A percentile compares a stretch with the other conserved stretches of the same genome.
Evolutionary conservation across 2,888 invertebrate species (phyloP).

Genomic region (Heliconius aoede): DNA sequence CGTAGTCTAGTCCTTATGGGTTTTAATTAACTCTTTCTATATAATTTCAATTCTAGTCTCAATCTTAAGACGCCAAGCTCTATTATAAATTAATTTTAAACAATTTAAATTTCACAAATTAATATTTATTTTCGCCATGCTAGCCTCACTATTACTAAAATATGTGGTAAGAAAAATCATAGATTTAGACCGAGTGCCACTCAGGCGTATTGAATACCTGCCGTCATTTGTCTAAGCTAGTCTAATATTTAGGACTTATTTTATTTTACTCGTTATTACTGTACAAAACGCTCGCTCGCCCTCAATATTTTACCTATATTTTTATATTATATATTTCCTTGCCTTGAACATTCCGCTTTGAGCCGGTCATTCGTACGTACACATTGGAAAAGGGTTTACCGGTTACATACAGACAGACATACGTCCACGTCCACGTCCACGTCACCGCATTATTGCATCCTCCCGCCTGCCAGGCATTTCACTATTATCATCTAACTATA

Average conservation of each 20-base stretch:
- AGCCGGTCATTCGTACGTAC: conserved; percentile 76
- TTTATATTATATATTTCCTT: conserved; percentile 51
- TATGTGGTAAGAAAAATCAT: conserved; percentile 1
- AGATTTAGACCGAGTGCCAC: conserved; percentile 61
- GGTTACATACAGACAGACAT: conserved; percentile 47
- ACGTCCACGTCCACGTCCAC: conserved; percentile 49
- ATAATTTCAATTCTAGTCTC: background rate
- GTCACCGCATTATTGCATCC: conserved; percentile 69
- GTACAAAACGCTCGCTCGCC: conserved; percentile 80
- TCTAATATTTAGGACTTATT: conserved; percentile 69
- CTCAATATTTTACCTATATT: conserved; percentile 78
- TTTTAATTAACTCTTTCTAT: conserved; percentile 16
- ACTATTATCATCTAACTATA: conserved; percentile 78
- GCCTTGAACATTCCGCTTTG: conserved; percentile 60
- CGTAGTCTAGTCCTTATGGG: conserved; percentile 9
- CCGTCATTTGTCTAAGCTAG: conserved; percentile 70
- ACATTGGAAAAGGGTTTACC: conserved; percentile 78
- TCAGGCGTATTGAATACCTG: conserved; percentile 56
- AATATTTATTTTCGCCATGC: background rate
- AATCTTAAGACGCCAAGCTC: conserved; percentile 8
- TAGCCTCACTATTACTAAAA: background rate
- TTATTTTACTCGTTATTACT: conserved; percentile 73
- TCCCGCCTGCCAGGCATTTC: conserved; percentile 76
- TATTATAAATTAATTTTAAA: conserved; percentile 9
- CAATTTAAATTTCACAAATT: background rate